Evolutionary conservation across 2,797 vertebrate species (phyloP), one percentile per base, ranked within the genome.

Genomic region (Clarias fuscus): DNA sequence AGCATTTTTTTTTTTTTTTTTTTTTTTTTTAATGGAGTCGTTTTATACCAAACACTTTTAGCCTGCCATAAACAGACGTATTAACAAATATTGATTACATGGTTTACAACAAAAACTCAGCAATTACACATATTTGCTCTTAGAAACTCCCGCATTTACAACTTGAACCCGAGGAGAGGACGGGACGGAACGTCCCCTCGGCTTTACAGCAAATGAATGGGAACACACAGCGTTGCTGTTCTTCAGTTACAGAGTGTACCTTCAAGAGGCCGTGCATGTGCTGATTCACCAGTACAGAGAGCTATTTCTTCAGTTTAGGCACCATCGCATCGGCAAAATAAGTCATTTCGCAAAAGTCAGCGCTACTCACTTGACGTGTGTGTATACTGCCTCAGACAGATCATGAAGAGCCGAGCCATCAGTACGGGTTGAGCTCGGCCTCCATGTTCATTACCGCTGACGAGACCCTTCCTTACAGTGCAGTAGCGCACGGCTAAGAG

Each of bases 241-340:
- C n/a, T 62, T 64, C 75, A 65, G 79, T 75, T 75, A 86, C 37
- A 68, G 27, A 65, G 40, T 73, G 78, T 86, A 82, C 78, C 77
- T 80, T 86, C 85, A 82, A 56, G 78, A 73, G 37, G 67, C 33
- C 7, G 70, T 33, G 84, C 68, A 72, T 72, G 84, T 81, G 84
- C 77, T 86, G 84, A 80, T 48, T 86, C 84, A 72, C 77, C 78
- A 72, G 65, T 30, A 65, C 78, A 71, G 37, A 75, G 79, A 75
- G 37, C 33, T 72, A 30, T 82, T 75, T 75, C 59, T 64, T 72
- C 68, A 22, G 40, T 65, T 65, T 83, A 84, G 30, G 61, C 37
- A 20, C 43, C 62, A 64, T 43, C 33, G 73, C 43, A 82, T 64
- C 30, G 48, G 59, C 59, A 76, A 76, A 80, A 37, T 40, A 72